A percentile compares a stretch with the other conserved stretches of the same genome.
phyloP scores from a whole-genome alignment of 1,140 invertebrate species.

The Trichonephila clavata region DNA sequence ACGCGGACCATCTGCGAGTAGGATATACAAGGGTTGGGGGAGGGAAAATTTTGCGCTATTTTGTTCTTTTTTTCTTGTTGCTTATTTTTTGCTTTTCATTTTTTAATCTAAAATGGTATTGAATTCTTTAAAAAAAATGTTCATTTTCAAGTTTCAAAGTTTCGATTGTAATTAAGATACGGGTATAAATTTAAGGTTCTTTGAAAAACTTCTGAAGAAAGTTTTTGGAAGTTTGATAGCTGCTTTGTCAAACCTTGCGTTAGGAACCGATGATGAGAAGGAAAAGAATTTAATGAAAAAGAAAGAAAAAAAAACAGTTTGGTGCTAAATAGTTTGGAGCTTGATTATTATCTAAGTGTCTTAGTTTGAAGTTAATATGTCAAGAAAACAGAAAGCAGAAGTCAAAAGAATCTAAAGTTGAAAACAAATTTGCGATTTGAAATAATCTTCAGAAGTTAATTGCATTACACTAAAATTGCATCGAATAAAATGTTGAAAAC shows the following conservation, averaged over 20 bases:
- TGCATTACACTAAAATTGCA: too few relatives aligned
- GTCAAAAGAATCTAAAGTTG: too few relatives aligned
- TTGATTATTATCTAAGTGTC: too few relatives aligned
- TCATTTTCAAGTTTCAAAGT: slow-evolving; percentile 10
- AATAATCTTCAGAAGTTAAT: too few relatives aligned
- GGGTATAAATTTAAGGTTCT: neutral
- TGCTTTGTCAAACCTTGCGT: neutral
- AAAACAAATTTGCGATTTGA: too few relatives aligned
- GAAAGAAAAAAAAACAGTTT: neutral
- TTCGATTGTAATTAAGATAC: slow-evolving; percentile 2
- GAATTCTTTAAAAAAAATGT: neutral
- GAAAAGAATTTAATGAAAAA: neutral
- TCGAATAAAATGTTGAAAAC: too few relatives aligned
- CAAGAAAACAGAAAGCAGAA: too few relatives aligned
- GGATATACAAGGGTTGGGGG: neutral
- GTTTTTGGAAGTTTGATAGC: neutral
- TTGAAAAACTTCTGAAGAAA: neutral
- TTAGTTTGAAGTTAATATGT: too few relatives aligned
- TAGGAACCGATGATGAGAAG: neutral
- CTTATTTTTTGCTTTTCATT: neutral
- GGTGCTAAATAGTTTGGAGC: neutral
- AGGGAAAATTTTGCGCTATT: neutral
- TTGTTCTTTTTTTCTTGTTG: neutral
- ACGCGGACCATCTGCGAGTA: slow-evolving; percentile 37
- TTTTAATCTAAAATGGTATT: slow-evolving; percentile 32